Conservation (phyloP, 2,797 vertebrate species). For the Alauda arvensis region DNA sequence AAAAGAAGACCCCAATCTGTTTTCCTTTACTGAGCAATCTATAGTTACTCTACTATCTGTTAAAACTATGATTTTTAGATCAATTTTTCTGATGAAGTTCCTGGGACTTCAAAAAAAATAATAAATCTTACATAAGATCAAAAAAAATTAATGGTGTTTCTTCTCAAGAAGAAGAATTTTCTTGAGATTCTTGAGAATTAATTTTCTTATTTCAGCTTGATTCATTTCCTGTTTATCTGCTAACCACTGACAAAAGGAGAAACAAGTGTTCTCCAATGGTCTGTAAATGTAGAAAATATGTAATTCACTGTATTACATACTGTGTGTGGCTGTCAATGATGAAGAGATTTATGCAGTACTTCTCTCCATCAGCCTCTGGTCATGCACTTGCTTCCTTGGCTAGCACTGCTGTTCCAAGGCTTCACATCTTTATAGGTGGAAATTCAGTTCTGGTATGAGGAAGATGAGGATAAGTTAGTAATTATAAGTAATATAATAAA, state of each 20-base stretch:
- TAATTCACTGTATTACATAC: neutral
- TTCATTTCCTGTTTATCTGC: slow-evolving; percentile 58
- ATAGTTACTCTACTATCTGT: neutral
- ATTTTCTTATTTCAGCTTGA: slow-evolving; percentile 54
- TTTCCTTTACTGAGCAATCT: neutral
- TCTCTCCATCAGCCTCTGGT: neutral
- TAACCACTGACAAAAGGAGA: slow-evolving; percentile 45
- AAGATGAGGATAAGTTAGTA: neutral
- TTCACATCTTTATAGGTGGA: neutral
- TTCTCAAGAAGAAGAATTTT: too few species aligned
- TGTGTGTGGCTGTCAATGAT: neutral
- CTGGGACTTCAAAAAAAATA: slow-evolving; percentile 1
- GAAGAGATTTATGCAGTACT: neutral
- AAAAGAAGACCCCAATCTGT: neutral
- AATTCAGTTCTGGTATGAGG: neutral
- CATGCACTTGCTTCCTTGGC: neutral
- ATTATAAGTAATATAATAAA: too few species aligned
- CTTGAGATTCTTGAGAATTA: too few species aligned
- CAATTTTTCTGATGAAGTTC: neutral
- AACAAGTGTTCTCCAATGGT: slow-evolving; percentile 8
- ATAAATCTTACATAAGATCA: neutral
- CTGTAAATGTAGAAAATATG: neutral
- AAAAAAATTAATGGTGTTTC: slow-evolving; percentile 28
- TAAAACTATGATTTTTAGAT: neutral
- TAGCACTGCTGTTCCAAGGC: neutral